Percentiles rank a stretch among this genome's conserved stretches.
Conservation (phyloP, 2,888 invertebrate species). For the Hypsopygia costalis region DNA sequence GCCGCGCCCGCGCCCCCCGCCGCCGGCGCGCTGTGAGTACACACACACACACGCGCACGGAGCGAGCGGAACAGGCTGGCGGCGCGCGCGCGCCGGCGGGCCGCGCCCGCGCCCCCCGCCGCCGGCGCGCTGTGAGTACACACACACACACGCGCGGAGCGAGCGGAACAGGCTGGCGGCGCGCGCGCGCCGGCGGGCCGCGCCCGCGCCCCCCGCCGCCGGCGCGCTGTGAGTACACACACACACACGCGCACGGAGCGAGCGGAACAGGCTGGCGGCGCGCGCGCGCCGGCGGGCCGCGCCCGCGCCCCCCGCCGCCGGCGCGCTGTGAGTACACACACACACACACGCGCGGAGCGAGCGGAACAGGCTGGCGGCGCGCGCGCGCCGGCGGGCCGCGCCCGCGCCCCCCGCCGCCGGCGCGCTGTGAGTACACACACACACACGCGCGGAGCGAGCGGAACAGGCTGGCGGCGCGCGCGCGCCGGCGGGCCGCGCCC, state of each 20-base stretch:
- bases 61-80: constrained; percentile 83
- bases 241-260: constrained; percentile 82
- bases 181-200: constrained; percentile 74
- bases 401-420: constrained; percentile 67
- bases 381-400: constrained; percentile 76
- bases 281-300: constrained; percentile 76
- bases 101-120: constrained; percentile 57
- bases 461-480: constrained; percentile 82
- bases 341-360: constrained; percentile 82
- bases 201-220: no score
- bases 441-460: constrained; percentile 82
- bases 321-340: no score
- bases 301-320: constrained; percentile 63
- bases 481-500: constrained; percentile 75
- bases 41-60: constrained; percentile 80
- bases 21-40: no score
- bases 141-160: constrained; percentile 81
- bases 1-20: constrained; percentile 60
- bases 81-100: constrained; percentile 81
- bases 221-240: no score
- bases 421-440: no score
- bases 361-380: constrained; percentile 82
- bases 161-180: constrained; percentile 84
- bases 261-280: constrained; percentile 83
- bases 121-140: no score